Evolutionary conservation across 2,113 vertebrate genomes (phyloP).

Genomic region (Cyanocitta stelleri): DNA sequence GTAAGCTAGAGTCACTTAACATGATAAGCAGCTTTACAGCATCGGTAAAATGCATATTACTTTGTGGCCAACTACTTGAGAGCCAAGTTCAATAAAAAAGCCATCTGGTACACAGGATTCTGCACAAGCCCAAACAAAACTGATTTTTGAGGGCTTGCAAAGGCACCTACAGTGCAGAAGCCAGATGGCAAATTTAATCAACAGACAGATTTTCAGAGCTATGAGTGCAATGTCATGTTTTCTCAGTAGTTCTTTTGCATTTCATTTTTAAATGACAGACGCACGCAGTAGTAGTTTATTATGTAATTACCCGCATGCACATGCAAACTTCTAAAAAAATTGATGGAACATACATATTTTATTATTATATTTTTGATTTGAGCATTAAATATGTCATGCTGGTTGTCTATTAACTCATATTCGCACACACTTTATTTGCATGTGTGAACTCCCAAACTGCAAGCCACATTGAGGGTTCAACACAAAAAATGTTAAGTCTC

Average conservation of each 20-base stretch:
- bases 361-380: neutral
- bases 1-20: neutral
- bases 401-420: neutral
- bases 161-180: neutral
- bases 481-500: neutral
- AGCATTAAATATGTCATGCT: neutral
- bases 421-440: neutral
- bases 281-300: neutral
- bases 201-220: neutral
- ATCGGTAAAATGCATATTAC: neutral
- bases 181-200: neutral
- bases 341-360: rapidly evolving
- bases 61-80: neutral
- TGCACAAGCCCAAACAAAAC: neutral
- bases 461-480: neutral
- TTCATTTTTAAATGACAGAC: neutral
- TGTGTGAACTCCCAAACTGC: neutral
- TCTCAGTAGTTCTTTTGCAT: neutral
- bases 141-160: neutral
- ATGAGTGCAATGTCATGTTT: neutral
- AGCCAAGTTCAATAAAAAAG: neutral
- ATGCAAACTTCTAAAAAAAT: neutral
- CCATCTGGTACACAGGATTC: neutral
- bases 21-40: neutral
- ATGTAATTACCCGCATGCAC: neutral